Conservation (phyloP, 2,113 vertebrate genomes). For the Nycticryphes semicollaris region DNA sequence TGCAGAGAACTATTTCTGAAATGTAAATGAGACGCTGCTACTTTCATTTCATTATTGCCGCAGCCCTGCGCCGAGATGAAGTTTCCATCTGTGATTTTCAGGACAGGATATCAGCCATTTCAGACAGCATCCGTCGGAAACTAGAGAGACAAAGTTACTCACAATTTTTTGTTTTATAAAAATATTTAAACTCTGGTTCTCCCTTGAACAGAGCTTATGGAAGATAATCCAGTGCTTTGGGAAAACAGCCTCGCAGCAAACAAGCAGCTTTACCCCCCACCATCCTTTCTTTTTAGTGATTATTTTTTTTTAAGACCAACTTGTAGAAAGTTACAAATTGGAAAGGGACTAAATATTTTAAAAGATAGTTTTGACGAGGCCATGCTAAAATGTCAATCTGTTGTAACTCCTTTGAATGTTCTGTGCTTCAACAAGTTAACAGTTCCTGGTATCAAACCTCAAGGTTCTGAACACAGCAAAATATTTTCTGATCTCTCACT, state of each 20-base stretch:
- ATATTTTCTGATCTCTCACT: neutral
- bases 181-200: neutral
- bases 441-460: neutral
- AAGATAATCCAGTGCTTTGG: neutral
- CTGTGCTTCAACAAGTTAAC: neutral
- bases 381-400: neutral
- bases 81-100: conserved; percentile 65
- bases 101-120: conserved; percentile 56
- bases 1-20: conserved; percentile 73
- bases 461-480: neutral
- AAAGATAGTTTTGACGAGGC: neutral
- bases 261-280: neutral
- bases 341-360: neutral
- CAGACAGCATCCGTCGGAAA: neutral
- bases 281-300: neutral
- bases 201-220: neutral
- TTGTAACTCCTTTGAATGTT: neutral
- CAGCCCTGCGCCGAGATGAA: conserved; percentile 42
- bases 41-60: conserved; percentile 71
- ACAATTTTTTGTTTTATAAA: neutral
- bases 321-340: neutral
- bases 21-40: conserved; percentile 74
- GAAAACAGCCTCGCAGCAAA: neutral
- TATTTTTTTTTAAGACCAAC: neutral
- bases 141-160: neutral